Base-by-base conservation (phyloP, 2,888 invertebrate genomes). In the Trilocha varians region DNA sequence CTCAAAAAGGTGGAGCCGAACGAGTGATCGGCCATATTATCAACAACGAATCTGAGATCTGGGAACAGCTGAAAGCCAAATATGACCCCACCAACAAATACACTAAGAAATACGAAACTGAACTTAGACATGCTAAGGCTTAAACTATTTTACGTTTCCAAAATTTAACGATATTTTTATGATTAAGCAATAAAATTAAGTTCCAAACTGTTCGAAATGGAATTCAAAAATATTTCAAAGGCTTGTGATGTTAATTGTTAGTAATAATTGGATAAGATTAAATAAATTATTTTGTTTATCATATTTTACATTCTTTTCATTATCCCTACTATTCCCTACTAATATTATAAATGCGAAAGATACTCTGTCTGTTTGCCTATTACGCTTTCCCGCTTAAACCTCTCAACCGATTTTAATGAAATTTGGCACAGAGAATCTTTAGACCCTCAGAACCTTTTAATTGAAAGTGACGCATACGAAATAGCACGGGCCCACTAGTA, bases 81-180 rank as follows among this genome's bases (percentile, higher is more conserved):
- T 80, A 72, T 49, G 82, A 83, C 44, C 70, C 76, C 2, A 44
- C 56, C 0, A 50, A 55, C 35, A 57, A 58, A 42, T 78, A 62
- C 55, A 39, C 59, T 2, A 44, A 47, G 11, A 62, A 62, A 41
- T 70, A 73, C 46, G 69, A 74, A 41, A 43, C 55, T 2, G 62
- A 69, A 34, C 52, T 70, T 8, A 61, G 4, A 16, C 41, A 15
- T 34, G 37, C 33, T 37, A 41, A 15, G 5, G 35, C 25, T 35
- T 42, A 42, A 13, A 25, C 13, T 14, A 11, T 9, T 9, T 16
- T 32, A n/a, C n/a, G n/a, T n/a, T n/a, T n/a, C n/a, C n/a, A n/a
- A n/a, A n/a, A n/a, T n/a, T n/a, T n/a, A n/a, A n/a, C n/a, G n/a
- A n/a, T n/a, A n/a, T n/a, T n/a, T n/a, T n/a, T n/a, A n/a, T n/a